Evolutionary conservation across 2,888 invertebrate species (phyloP).

Genomic region (Torymus auratus): DNA sequence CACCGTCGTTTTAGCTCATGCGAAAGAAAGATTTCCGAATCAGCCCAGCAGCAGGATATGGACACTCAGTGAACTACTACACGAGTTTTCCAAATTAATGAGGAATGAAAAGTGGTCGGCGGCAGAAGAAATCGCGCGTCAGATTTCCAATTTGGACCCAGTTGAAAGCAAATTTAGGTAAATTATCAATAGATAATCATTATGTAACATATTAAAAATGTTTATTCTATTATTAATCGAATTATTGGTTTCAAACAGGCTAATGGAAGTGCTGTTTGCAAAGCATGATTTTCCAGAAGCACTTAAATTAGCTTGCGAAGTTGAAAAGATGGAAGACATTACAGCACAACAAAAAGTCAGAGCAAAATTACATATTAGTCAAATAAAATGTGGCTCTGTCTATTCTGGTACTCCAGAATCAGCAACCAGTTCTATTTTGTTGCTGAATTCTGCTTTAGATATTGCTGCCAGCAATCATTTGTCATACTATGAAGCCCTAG

Average conservation of each 20-base stretch:
- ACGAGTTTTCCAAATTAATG: constrained; percentile 77
- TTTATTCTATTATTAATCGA: not conserved
- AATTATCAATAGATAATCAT: not conserved
- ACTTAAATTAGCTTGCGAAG: constrained; percentile 64
- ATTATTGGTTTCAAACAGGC: constrained; percentile 62
- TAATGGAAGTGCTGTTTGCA: constrained; percentile 73
- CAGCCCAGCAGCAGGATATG: constrained; percentile 80
- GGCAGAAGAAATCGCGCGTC: constrained; percentile 77
- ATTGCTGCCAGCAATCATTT: constrained; percentile 86
- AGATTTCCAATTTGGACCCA: constrained; percentile 77
- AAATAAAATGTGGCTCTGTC: constrained; percentile 80
- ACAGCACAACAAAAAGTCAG: constrained; percentile 78
- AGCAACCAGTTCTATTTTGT: constrained; percentile 77
- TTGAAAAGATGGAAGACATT: constrained; percentile 65
- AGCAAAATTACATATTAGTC: constrained; percentile 84
- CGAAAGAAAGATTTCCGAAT: constrained; percentile 82
- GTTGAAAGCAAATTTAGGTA: constrained; percentile 77
- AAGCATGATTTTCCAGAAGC: constrained; percentile 71
- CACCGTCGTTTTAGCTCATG: constrained; percentile 80
- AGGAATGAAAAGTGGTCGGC: constrained; percentile 77
- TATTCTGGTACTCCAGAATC: constrained; percentile 80
- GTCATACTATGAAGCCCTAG: constrained; percentile 85
- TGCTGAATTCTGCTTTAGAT: constrained; percentile 84
- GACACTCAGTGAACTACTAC: constrained; percentile 83
- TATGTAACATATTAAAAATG: constrained; percentile 1